Percentiles rank a stretch among this genome's conserved stretches.
Conservation (phyloP, 2,113 vertebrate genomes). For the Burhinus bistriatus region DNA sequence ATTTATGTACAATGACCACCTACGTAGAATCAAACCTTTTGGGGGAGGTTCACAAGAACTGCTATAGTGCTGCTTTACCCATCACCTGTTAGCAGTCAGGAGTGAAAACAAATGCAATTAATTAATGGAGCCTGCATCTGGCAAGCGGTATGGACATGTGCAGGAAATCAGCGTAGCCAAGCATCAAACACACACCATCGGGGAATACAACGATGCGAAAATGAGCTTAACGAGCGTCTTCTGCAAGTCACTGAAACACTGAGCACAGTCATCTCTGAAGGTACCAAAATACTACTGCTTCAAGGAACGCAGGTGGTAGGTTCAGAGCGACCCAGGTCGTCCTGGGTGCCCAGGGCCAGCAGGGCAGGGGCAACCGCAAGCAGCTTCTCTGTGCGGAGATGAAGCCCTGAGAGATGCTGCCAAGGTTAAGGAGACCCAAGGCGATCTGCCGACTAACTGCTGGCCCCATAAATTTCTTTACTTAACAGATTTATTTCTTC, state of each 20-base stretch:
- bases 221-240: not conserved
- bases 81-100: slow-evolving; percentile 10
- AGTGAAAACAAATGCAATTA: slow-evolving; percentile 19
- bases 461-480: not conserved
- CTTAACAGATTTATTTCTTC: slow-evolving; percentile 4
- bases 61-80: not conserved
- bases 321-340: not conserved
- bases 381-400: not conserved
- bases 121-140: not conserved
- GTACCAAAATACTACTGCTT: not conserved
- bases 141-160: not conserved
- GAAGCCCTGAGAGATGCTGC: not conserved
- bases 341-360: not conserved
- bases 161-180: not conserved
- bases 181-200: not conserved
- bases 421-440: slow-evolving; percentile 14
- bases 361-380: not conserved
- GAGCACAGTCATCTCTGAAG: not conserved
- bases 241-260: not conserved
- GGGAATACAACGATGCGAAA: not conserved
- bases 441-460: not conserved
- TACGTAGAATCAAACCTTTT: not conserved
- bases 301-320: not conserved
- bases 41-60: not conserved
- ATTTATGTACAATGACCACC: slow-evolving; percentile 37